phyloP scores from a whole-genome alignment of 2,888 invertebrate genomes.

The Silvanus unidentatus region DNA sequence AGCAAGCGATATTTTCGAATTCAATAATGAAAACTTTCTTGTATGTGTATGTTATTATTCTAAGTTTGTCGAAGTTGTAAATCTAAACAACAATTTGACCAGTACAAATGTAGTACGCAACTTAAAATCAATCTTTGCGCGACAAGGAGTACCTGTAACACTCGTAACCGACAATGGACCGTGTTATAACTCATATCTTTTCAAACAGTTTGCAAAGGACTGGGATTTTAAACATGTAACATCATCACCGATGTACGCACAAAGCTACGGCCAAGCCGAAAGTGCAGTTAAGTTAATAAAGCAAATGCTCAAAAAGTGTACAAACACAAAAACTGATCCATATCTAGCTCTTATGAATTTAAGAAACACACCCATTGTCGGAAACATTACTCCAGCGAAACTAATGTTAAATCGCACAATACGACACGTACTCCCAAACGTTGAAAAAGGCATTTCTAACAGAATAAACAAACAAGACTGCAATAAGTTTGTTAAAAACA shows the following conservation, averaged over 20 bases:
- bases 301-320: conserved; percentile 15
- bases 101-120: background rate
- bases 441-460: background rate
- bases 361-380: conserved; percentile 3
- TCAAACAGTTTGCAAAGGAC: conserved; percentile 9
- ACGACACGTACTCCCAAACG: conserved; percentile 10
- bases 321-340: conserved; percentile 15
- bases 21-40: conserved; percentile 3
- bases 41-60: conserved; percentile 5
- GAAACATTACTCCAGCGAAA: conserved; percentile 19
- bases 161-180: conserved; percentile 10
- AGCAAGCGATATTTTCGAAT: conserved; percentile 10
- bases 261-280: conserved; percentile 6
- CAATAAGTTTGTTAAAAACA: conserved; percentile 3
- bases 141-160: conserved; percentile 8
- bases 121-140: conserved; percentile 10
- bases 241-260: conserved; percentile 2
- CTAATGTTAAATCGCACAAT: conserved; percentile 22
- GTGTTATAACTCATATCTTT: conserved; percentile 2
- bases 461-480: conserved; percentile 5
- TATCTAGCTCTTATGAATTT: conserved; percentile 18
- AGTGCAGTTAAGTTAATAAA: conserved; percentile 21
- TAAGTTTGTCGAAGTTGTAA: background rate
- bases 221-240: conserved; percentile 9
- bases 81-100: background rate